Conservation (phyloP, 2,113 vertebrate species). For the Pyxicephalus adspersus region DNA sequence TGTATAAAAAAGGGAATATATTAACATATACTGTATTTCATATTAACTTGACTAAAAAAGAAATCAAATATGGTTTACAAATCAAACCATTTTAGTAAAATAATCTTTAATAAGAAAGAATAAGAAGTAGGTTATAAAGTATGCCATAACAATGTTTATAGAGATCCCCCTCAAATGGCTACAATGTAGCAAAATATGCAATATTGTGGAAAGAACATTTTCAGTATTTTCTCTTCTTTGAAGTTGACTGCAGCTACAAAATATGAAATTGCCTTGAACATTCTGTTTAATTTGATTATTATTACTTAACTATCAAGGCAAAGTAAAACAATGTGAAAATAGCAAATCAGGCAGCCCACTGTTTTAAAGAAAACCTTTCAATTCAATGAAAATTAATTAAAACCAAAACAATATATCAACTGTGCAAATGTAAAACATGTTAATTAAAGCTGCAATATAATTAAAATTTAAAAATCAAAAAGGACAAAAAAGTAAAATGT, state of each 20-base stretch:
- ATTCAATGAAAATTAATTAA: constrained; percentile 9
- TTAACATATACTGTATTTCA: too few relatives aligned
- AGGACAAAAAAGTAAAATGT: background rate
- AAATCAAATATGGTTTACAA: too few relatives aligned
- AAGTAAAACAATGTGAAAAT: background rate
- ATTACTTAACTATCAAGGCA: background rate
- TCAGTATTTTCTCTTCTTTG: too few relatives aligned
- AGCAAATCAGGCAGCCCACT: background rate
- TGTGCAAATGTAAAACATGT: background rate
- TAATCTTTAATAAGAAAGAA: too few relatives aligned
- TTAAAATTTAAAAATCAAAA: constrained; percentile 19
- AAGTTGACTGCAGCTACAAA: background rate
- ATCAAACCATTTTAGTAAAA: too few relatives aligned
- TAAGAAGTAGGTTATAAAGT: too few relatives aligned
- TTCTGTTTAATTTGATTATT: constrained; percentile 10
- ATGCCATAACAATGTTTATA: too few relatives aligned
- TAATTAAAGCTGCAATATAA: constrained; percentile 3
- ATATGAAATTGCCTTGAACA: constrained; percentile 12
- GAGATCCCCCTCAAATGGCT: too few relatives aligned
- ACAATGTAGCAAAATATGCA: too few relatives aligned
- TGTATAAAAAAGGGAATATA: too few relatives aligned
- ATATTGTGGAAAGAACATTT: too few relatives aligned
- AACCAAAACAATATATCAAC: background rate
- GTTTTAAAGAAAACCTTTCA: background rate
- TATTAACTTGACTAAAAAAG: too few relatives aligned